Base-by-base conservation (phyloP, 2,113 vertebrate genomes). In the Calyptommatus sinebrachiatus region DNA sequence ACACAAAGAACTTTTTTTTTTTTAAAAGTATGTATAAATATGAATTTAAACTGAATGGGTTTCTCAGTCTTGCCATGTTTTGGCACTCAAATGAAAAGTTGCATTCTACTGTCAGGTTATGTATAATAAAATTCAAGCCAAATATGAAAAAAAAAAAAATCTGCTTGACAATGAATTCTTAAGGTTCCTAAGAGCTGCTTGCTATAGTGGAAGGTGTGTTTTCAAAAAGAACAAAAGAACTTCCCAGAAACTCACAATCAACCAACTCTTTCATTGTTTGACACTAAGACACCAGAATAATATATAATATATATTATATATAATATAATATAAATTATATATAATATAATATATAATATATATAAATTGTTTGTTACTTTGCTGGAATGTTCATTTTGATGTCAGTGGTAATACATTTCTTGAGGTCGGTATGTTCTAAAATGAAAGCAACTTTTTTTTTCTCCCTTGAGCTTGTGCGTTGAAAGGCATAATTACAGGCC, bases 401-500 rank as follows among this genome's bases (percentile, higher is more conserved):
- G 84, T 82, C 79, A 84, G 20, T 57, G 72, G 57, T 66, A 80
- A 84, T 90, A 77, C 81, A 87, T 90, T 85, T 57, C 18, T 71
- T 80, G 78, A 84, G 77, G 45, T 78, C 85, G 87, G 84, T 48
- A 83, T 66, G 53, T 86, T 83, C 67, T 85, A 80, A 86, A 89
- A 85, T 68, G 79, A 75, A 88, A 84, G 77, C 84, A 87, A 79
- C 41, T 87, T 78, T 70, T 73, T 76, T 10, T 75, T 87, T 24
- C 77, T 65, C 76, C 72, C 10, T 73, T 87, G 20, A 76, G 68
- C 74, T 83, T 86, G 57, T 74, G 50, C 24, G 67, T 73, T 87
- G 77, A 85, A 82, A 82, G 82, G 89, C 60, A 73, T 88, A 73
- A 86, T 73, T 62, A 41, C 16, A 21, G 84, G 35, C 73, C 53